A percentile compares a stretch with the other conserved stretches of the same genome.
phyloP scores from a whole-genome alignment of 2,113 vertebrate species.

The Numida meleagris region DNA sequence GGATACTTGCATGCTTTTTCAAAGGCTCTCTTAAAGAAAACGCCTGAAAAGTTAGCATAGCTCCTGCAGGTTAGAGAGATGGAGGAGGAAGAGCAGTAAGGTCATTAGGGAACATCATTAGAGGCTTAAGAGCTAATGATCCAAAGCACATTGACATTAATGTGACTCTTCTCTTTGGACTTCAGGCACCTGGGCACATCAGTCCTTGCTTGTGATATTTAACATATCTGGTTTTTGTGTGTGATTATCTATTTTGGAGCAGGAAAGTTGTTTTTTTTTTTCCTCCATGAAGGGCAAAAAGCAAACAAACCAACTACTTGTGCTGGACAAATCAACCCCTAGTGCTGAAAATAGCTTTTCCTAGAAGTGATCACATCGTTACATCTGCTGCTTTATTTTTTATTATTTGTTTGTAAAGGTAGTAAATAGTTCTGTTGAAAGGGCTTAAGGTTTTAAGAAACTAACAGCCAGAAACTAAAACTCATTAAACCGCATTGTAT shows the following conservation, averaged over 20 bases:
- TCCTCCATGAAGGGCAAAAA: not conserved
- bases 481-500: not conserved
- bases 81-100: slow-evolving; percentile 37
- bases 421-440: not conserved
- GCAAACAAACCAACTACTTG: not conserved
- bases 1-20: not conserved
- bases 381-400: not conserved
- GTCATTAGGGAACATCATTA: slow-evolving; percentile 52
- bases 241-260: not conserved
- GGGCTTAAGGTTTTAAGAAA: not conserved
- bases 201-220: not conserved
- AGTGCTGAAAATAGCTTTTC: not conserved
- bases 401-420: not conserved
- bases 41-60: slow-evolving; percentile 17
- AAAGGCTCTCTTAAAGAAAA: not conserved
- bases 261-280: not conserved
- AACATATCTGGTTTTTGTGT: not conserved
- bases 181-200: not conserved
- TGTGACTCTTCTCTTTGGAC: slow-evolving; percentile 33
- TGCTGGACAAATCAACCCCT: not conserved
- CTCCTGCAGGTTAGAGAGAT: slow-evolving; percentile 32
- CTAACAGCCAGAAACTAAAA: not conserved
- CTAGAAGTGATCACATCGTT: not conserved
- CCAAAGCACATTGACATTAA: slow-evolving; percentile 61
- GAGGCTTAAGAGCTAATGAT: slow-evolving; percentile 67